These are phyloP conservation scores for Brevipalpus yothersi DNA, from an alignment of 1,140 invertebrate genomes.

Conservation along the genomic window DNA sequence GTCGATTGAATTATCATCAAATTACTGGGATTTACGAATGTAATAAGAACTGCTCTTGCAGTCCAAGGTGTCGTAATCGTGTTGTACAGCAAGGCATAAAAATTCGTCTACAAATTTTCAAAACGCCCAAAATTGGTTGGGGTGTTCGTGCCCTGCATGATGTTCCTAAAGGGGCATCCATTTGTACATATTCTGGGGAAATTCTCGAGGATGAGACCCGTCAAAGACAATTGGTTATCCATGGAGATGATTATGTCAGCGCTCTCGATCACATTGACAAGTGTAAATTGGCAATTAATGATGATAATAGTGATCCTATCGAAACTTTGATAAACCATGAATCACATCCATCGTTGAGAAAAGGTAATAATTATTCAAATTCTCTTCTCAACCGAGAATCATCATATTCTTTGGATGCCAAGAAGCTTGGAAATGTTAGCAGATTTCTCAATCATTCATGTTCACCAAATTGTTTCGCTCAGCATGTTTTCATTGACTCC, in stretches of 20 bases:
- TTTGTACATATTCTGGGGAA: conserved; percentile 78
- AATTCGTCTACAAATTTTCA: conserved; percentile 6
- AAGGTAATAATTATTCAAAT: neutral
- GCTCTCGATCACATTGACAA: conserved; percentile 68
- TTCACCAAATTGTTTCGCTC: conserved; percentile 76
- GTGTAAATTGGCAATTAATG: neutral
- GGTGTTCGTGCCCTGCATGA: conserved; percentile 51
- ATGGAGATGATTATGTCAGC: conserved; percentile 36
- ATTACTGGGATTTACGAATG: conserved; percentile 47
- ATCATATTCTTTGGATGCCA: conserved; percentile 44
- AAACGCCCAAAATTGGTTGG: conserved; percentile 37
- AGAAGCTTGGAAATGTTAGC: conserved; percentile 57
- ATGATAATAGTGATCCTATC: neutral
- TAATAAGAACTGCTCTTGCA: conserved; percentile 58
- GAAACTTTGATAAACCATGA: neutral
- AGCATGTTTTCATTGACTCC: conserved; percentile 73
- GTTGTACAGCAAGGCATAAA: conserved; percentile 51
- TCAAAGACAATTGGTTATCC: conserved; percentile 54
- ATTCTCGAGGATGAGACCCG: conserved; percentile 67
- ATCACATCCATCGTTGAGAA: neutral
- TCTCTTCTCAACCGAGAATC: neutral
- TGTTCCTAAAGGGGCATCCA: conserved; percentile 48
- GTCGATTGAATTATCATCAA: conserved; percentile 28
- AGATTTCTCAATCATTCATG: conserved; percentile 93
- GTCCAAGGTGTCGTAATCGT: conserved; percentile 40